phyloP scores from a whole-genome alignment of 2,113 vertebrate genomes.

The Lethenteron camtschaticum region DNA sequence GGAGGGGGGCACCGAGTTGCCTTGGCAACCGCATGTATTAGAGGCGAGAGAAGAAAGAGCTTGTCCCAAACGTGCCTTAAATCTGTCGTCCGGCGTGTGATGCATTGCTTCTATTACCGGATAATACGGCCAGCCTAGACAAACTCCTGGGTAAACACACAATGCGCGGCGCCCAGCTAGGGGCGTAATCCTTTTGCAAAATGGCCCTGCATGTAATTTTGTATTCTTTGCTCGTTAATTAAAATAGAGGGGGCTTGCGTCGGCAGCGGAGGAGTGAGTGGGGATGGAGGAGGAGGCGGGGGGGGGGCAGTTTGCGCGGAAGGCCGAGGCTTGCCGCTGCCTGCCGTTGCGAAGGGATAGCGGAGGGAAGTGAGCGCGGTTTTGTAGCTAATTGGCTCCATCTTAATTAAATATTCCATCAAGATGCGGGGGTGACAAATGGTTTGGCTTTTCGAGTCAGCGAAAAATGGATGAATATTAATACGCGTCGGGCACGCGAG shows the following conservation, averaged over 20 bases:
- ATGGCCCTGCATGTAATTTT: no score
- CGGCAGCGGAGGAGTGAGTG: no score
- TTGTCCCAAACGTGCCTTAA: conserved; percentile 4
- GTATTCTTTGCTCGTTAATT: no score
- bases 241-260: no score
- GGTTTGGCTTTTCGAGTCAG: background rate
- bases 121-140: background rate
- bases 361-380: no score
- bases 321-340: no score
- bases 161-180: background rate
- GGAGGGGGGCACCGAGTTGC: background rate
- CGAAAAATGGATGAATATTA: background rate
- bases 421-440: conserved; percentile 2
- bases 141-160: conserved; percentile 5
- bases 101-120: conserved; percentile 6
- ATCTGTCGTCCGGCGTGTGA: conserved; percentile 2
- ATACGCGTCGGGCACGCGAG: no score
- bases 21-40: conserved; percentile 4
- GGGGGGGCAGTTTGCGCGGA: no score
- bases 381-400: background rate
- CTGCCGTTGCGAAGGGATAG: no score
- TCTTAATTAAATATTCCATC: conserved; percentile 6
- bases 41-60: background rate
- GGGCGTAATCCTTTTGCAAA: no score
- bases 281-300: no score